phyloP scores from a whole-genome alignment of 1,140 invertebrate species.

The Pseudobourletiella spinata region DNA sequence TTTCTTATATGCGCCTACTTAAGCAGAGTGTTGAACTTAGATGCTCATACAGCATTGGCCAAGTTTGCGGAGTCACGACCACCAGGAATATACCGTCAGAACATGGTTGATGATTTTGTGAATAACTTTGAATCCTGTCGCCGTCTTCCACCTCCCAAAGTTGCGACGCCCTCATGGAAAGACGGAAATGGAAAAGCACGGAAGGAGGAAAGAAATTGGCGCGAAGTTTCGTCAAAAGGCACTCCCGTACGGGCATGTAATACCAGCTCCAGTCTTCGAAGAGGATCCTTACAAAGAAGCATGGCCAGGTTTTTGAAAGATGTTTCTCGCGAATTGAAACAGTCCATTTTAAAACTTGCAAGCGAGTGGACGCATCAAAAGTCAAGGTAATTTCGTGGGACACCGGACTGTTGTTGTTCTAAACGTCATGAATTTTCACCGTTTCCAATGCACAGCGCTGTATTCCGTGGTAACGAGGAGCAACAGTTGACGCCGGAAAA shows the following conservation, averaged over 20 bases:
- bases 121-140: not conserved
- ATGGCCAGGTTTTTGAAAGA: too few species aligned
- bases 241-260: not conserved
- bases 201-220: not conserved
- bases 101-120: conserved; percentile 46
- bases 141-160: not conserved
- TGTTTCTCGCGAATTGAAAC: too few species aligned
- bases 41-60: conserved; percentile 66
- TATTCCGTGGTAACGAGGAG: too few species aligned
- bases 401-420: too few species aligned
- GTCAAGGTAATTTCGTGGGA: too few species aligned
- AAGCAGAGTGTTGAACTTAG: conserved; percentile 64
- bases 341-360: too few species aligned
- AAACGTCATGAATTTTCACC: too few species aligned
- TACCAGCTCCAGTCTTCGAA: not conserved
- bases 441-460: too few species aligned
- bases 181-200: not conserved
- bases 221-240: not conserved
- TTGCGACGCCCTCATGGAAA: not conserved
- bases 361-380: too few species aligned
- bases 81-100: conserved; percentile 60
- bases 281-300: not conserved
- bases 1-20: conserved; percentile 88
- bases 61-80: conserved; percentile 57
- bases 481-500: too few species aligned